These are phyloP conservation scores for Phylloscopus collybita DNA, from an alignment of 2,797 vertebrate species.

Conservation along the genomic window DNA sequence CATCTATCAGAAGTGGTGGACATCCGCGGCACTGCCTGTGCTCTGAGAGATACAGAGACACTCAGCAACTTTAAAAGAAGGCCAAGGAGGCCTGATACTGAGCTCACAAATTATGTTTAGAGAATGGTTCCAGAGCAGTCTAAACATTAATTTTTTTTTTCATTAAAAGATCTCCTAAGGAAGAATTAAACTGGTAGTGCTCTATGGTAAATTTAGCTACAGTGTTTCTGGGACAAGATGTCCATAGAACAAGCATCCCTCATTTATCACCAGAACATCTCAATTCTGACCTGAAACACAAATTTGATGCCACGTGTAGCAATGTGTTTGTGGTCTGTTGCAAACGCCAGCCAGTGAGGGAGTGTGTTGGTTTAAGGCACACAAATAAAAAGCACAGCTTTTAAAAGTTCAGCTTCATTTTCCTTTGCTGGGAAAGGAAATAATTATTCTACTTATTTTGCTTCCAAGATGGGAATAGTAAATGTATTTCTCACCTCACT, in stretches of 20 bases:
- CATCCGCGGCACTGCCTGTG: fast-evolving
- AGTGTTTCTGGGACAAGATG: background rate
- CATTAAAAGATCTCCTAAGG: background rate
- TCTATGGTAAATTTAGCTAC: background rate
- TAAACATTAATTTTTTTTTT: background rate
- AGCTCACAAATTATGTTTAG: background rate
- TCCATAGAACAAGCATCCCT: background rate
- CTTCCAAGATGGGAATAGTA: conserved; percentile 45
- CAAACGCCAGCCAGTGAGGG: background rate
- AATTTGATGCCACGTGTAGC: background rate
- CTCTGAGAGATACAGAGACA: background rate
- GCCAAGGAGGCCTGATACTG: background rate
- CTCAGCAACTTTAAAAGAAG: background rate
- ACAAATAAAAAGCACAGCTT: conserved; percentile 7
- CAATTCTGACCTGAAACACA: background rate
- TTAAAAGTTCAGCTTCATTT: background rate
- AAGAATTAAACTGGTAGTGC: background rate
- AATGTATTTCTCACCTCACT: conserved; percentile 34
- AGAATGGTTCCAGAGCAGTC: background rate
- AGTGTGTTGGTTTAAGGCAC: background rate
- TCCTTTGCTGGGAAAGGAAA: conserved; percentile 51
- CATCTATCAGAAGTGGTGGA: background rate
- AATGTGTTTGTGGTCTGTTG: conserved; percentile 8
- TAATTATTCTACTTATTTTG: conserved; percentile 55
- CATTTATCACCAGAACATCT: background rate